A percentile compares a stretch with the other conserved stretches of the same genome.
Conservation (phyloP, 2,113 vertebrate genomes). For the Pampusana beccarii region DNA sequence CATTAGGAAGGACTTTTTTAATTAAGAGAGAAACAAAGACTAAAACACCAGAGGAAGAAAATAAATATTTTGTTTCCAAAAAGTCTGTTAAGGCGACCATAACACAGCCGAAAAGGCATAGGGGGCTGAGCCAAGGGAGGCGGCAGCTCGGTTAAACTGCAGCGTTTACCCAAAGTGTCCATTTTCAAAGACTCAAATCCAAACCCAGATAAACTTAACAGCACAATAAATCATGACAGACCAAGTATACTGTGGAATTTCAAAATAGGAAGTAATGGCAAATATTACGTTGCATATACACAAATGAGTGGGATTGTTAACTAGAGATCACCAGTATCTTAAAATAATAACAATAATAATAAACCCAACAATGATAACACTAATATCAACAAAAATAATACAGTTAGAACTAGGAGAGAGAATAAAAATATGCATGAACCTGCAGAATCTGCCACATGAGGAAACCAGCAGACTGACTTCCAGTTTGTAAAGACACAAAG, state of each 20-base stretch:
- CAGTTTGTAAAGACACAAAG: background rate
- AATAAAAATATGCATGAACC: background rate
- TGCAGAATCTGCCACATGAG: background rate
- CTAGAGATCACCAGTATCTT: background rate
- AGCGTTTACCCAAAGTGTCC: background rate
- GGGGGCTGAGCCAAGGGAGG: background rate
- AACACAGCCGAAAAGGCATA: background rate
- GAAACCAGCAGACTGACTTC: background rate
- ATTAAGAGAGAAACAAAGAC: background rate
- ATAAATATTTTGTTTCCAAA: background rate
- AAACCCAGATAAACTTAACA: background rate
- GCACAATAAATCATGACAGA: background rate
- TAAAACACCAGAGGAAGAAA: background rate
- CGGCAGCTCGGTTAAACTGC: background rate
- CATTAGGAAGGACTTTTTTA: background rate
- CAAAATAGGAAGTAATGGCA: background rate
- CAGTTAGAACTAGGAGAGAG: background rate
- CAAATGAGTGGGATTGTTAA: background rate
- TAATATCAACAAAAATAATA: accelerated
- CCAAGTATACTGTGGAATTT: accelerated
- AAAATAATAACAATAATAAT: too few species aligned
- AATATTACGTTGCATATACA: background rate
- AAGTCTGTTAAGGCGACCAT: background rate
- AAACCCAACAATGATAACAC: background rate
- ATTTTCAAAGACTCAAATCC: background rate